A percentile compares a stretch with the other conserved stretches of the same genome.
Conservation (phyloP, 2,797 vertebrate species). For the Menidia menidia region DNA sequence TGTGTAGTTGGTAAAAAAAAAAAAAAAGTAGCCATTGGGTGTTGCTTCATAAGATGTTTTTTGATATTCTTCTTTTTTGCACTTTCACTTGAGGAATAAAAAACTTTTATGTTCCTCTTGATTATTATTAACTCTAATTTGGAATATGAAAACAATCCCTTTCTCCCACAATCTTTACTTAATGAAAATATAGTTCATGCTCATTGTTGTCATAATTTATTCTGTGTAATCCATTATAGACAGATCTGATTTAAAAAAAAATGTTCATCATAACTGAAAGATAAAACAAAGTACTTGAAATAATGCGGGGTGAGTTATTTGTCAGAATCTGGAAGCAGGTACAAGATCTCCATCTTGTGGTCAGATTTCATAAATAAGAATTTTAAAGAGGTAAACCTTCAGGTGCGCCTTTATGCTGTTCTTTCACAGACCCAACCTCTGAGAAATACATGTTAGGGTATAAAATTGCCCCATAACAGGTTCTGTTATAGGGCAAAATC, state of each 20-base stretch:
- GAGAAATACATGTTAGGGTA: neutral
- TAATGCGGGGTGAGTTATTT: neutral
- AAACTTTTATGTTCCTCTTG: constrained; percentile 1
- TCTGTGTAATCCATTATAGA: no score
- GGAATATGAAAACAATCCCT: neutral
- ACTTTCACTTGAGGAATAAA: neutral
- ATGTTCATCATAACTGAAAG: no score
- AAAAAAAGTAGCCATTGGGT: neutral
- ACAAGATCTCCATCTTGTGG: constrained; percentile 69
- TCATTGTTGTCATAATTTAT: no score
- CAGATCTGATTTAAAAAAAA: no score
- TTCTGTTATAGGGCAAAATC: neutral
- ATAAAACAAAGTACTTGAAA: no score
- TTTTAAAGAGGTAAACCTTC: neutral
- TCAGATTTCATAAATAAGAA: constrained; percentile 14
- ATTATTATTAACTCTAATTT: constrained; percentile 14
- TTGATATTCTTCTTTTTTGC: neutral
- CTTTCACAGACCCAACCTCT: neutral
- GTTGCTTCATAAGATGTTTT: neutral
- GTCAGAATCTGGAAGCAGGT: constrained; percentile 11
- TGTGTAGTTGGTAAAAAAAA: neutral
- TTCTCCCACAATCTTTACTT: no score
- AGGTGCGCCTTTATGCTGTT: neutral
- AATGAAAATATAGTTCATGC: no score
- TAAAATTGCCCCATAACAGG: neutral